phyloP scores from a whole-genome alignment of 2,113 vertebrate species.

The Callocephalon fimbriatum region DNA sequence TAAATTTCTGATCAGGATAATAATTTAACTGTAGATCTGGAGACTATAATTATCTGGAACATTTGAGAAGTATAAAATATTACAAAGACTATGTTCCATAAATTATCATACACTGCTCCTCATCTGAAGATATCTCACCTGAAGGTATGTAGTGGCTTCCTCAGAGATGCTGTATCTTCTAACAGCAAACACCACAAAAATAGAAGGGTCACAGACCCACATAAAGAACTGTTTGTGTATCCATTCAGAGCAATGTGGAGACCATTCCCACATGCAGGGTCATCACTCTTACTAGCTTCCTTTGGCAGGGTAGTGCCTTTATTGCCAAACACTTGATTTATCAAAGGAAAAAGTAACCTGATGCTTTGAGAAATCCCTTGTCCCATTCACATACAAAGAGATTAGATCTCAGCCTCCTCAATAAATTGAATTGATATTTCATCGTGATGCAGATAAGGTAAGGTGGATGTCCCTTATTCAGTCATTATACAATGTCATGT shows the following conservation, averaged over 20 bases:
- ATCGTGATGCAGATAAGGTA: background rate
- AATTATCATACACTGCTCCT: background rate
- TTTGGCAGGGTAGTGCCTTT: background rate
- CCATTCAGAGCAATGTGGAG: background rate
- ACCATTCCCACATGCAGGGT: background rate
- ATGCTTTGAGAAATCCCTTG: background rate
- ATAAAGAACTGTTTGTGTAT: background rate
- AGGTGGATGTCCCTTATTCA: background rate
- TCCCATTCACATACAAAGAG: fast-evolving
- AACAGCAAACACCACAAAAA: background rate
- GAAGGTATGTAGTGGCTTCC: background rate
- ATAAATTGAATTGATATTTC: background rate
- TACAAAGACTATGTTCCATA: background rate
- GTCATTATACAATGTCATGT: background rate
- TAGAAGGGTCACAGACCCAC: background rate
- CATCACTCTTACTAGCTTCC: background rate
- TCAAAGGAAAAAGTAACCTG: background rate
- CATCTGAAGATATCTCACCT: conserved; percentile 4
- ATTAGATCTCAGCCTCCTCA: background rate
- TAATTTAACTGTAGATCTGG: conserved; percentile 63
- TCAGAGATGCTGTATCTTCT: background rate
- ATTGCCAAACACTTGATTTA: background rate
- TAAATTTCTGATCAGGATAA: conserved; percentile 68
- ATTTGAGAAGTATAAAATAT: conserved; percentile 36
- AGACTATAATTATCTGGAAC: conserved; percentile 58